Conservation (phyloP, 2,113 vertebrate genomes). For the Bujurquina vittata region DNA sequence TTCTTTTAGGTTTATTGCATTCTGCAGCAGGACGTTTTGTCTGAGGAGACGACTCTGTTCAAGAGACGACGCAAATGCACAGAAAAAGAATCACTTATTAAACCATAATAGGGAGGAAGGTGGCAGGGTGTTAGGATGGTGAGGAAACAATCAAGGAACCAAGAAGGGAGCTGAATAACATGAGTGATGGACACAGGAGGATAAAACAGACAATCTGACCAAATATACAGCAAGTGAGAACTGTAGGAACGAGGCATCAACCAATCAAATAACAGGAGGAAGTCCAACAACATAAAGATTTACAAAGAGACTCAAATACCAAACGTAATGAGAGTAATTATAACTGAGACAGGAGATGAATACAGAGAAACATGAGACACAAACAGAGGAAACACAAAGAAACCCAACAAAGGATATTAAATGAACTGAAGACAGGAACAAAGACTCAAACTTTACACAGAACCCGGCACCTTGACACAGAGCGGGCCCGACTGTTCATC, state of each 20-base stretch:
- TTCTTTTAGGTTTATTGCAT: background rate
- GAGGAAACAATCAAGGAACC: background rate
- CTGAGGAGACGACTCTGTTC: rapidly evolving
- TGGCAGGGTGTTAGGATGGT: background rate
- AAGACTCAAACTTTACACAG: background rate
- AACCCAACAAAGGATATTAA: background rate
- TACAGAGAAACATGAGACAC: background rate
- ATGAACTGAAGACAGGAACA: conserved; percentile 5
- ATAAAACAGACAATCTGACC: background rate
- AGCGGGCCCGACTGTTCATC: rapidly evolving
- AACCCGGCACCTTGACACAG: background rate
- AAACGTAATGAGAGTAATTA: too few relatives aligned
- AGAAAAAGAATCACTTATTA: background rate
- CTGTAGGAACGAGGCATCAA: background rate
- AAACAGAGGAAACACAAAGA: background rate
- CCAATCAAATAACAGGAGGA: background rate
- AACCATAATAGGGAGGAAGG: background rate
- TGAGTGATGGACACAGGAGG: background rate
- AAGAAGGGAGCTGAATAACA: background rate
- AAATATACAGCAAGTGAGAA: background rate
- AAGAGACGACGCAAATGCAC: rapidly evolving
- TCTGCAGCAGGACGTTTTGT: background rate
- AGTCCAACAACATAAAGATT: too few relatives aligned
- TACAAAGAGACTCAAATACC: too few relatives aligned
- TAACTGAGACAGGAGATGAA: background rate